Evolutionary conservation across 1,140 invertebrate species (phyloP), one percentile per base, ranked within the genome.

Genomic region (Drosophila mayri): DNA sequence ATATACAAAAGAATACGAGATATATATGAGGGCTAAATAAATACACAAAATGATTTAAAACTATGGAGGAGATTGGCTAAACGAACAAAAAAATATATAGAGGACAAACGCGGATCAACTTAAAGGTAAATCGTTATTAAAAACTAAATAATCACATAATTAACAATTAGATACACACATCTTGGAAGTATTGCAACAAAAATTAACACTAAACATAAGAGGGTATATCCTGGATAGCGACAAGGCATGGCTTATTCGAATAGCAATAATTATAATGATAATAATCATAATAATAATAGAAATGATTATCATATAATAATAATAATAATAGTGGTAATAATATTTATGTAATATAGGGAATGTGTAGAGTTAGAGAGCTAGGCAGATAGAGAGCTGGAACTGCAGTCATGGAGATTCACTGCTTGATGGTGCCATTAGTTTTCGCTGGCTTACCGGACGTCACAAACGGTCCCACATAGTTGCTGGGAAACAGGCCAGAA

Each of bases 401-500:
- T 72, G 70, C 79, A 79, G 47, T 65, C 38, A 50, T 52, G 84
- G 83, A 87, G 83, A 84, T 88, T 90, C 85, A 79, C 85, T 90
- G 60, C 55, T 80, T 57, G 30, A 68, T 65, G 62, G 75, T 83
- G 67, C 85, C 85, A 76, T 90, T 90, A 55, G 67, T 18, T 78
- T 77, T 85, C 44, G 70, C 78, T 81, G 70, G 71, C 90, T 93
- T 93, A 93, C 92, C 92, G 75, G 92, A 93, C 71, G 92, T 91
- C 22, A 93, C 92, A 80, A 93, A 93, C 18, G 92, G 91, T 12
- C 92, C 88, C 55, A 98, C 97, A 93, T 98, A 98, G 93, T 98
- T 98, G 93, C 97, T 98, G 25, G 98, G 98, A 93, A 99, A 99
- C 35, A 98, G 94, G 16, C 98, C 98, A 5, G 96, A 96, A 59